phyloP scores from a whole-genome alignment of 2,113 vertebrate species.

The Dasypus novemcinctus region DNA sequence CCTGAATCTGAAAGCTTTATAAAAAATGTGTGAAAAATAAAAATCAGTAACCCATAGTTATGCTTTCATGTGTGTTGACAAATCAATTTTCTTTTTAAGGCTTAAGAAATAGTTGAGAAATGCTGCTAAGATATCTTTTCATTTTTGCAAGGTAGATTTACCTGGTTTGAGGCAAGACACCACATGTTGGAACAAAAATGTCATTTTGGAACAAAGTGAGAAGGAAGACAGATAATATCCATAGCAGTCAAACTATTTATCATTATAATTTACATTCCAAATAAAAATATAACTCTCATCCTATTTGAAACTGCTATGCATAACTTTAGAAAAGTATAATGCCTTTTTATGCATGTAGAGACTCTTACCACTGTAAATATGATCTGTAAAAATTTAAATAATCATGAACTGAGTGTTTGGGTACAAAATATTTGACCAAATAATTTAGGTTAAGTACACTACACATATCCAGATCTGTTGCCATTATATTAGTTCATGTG shows the following conservation, averaged over 20 bases:
- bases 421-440: background rate
- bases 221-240: background rate
- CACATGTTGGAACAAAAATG: background rate
- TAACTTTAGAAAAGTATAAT: background rate
- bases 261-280: background rate
- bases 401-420: background rate
- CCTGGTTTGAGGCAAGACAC: background rate
- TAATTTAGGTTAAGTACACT: background rate
- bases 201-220: background rate
- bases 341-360: background rate
- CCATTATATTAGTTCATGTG: background rate
- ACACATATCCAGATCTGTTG: background rate
- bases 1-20: conserved; percentile 45
- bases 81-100: conserved; percentile 35
- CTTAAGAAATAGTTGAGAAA: conserved; percentile 50
- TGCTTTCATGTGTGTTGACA: background rate
- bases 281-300: background rate
- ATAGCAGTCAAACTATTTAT: background rate
- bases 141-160: background rate
- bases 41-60: background rate
- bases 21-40: conserved; percentile 53
- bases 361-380: background rate
- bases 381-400: background rate
- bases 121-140: background rate
- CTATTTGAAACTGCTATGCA: background rate